A percentile compares a stretch with the other conserved stretches of the same genome.
These are phyloP conservation scores for Zophobas morio DNA, from an alignment of 1,140 invertebrate species.

Conservation along the genomic window DNA sequence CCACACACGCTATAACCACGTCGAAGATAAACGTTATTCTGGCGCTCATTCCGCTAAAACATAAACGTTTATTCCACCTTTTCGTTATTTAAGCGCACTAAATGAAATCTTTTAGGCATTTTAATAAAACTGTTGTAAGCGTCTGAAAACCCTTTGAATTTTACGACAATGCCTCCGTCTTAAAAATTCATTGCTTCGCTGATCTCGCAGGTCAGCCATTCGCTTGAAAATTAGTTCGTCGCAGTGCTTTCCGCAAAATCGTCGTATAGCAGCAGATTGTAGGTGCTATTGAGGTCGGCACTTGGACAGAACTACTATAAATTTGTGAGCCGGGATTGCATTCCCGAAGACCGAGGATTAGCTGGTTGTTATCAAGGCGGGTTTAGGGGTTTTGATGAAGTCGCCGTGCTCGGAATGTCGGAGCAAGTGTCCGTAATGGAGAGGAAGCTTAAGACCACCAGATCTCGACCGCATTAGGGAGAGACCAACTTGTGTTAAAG, in stretches of 20 bases:
- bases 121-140: too few relatives aligned
- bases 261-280: constrained; percentile 50
- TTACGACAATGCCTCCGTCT: neutral
- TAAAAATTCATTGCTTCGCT: neutral
- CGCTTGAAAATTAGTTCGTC: constrained; percentile 21
- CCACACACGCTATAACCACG: too few relatives aligned
- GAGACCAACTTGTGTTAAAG: constrained; percentile 44
- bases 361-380: constrained; percentile 60
- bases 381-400: constrained; percentile 61
- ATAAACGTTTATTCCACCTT: too few relatives aligned
- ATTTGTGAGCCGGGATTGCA: constrained; percentile 58
- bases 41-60: too few relatives aligned
- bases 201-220: neutral
- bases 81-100: too few relatives aligned
- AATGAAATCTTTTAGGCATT: too few relatives aligned
- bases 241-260: constrained; percentile 13
- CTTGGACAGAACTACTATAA: constrained; percentile 57
- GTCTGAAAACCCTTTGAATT: too few relatives aligned
- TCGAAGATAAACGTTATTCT: too few relatives aligned
- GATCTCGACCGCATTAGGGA: constrained; percentile 42
- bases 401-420: constrained; percentile 60
- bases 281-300: constrained; percentile 55
- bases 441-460: constrained; percentile 45
- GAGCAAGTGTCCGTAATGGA: constrained; percentile 57
- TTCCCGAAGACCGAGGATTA: constrained; percentile 59